These are phyloP conservation scores for Lota lota DNA, from an alignment of 2,113 vertebrate species.

Conservation along the genomic window DNA sequence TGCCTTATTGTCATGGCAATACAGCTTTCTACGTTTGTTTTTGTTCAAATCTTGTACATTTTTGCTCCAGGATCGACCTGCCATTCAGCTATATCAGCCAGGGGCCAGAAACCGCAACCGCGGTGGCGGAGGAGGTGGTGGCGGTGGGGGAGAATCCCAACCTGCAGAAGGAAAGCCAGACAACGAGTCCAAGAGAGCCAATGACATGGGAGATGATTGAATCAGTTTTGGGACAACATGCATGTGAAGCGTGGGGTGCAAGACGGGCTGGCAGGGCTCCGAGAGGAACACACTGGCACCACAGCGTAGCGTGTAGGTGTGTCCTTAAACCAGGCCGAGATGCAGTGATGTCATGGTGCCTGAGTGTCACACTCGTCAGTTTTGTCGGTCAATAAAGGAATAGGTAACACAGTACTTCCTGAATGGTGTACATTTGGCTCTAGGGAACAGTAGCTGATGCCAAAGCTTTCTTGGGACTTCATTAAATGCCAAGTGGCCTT, in stretches of 20 bases:
- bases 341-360: constrained; percentile 53
- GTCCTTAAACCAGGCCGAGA: constrained; percentile 30
- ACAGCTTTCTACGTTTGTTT: background rate
- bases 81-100: constrained; percentile 96
- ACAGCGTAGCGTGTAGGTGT: constrained; percentile 16
- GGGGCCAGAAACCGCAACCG: constrained; percentile 87
- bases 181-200: constrained; percentile 75
- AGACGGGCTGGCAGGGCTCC: constrained; percentile 41
- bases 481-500: constrained; percentile 88
- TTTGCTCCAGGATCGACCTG: constrained; percentile 88
- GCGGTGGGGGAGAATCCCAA: constrained; percentile 56
- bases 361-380: constrained; percentile 55
- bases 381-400: constrained; percentile 42
- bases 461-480: constrained; percentile 80
- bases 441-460: constrained; percentile 76
- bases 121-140: constrained; percentile 46
- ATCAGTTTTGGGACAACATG: constrained; percentile 17
- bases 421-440: constrained; percentile 58
- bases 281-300: constrained; percentile 34
- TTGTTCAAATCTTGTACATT: background rate
- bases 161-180: constrained; percentile 79
- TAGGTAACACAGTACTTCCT: background rate
- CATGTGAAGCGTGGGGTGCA: constrained; percentile 21
- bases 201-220: constrained; percentile 80
- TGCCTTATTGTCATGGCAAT: too few relatives aligned